Evolutionary conservation across 2,888 invertebrate genomes (phyloP).

Genomic region (Caenorhabditis drosophilae): DNA sequence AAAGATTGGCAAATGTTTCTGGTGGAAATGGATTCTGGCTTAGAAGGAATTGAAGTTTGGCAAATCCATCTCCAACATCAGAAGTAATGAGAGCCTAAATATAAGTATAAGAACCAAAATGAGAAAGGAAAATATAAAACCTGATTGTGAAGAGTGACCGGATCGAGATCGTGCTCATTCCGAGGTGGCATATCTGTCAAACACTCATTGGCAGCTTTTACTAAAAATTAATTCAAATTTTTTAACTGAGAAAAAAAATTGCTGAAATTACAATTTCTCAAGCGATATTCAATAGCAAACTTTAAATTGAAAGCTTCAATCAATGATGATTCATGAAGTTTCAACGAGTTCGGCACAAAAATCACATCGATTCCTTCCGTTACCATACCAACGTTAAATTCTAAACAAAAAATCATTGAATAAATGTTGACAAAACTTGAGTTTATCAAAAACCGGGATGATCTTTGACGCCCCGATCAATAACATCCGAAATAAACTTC

Average conservation of each 20-base stretch:
- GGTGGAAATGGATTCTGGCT: conserved; percentile 95
- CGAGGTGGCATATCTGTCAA: conserved; percentile 76
- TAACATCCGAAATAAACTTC: conserved; percentile 91
- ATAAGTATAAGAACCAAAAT: no score
- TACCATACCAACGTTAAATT: conserved; percentile 44
- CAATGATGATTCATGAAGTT: conserved; percentile 90
- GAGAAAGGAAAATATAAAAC: no score
- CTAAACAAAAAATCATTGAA: conserved; percentile 16
- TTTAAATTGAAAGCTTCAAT: conserved; percentile 98
- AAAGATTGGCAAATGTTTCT: conserved; percentile 93
- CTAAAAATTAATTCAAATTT: conserved; percentile 36
- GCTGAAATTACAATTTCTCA: conserved; percentile 77
- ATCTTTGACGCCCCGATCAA: conserved; percentile 91
- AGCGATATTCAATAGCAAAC: conserved; percentile 95
- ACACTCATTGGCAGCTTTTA: conserved; percentile 68
- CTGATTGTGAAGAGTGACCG: conserved; percentile 89
- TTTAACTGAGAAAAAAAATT: not conserved
- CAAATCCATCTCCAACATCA: conserved; percentile 87
- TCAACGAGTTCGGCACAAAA: conserved; percentile 92
- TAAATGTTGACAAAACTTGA: not conserved
- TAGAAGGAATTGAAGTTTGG: conserved; percentile 88
- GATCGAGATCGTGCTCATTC: conserved; percentile 94
- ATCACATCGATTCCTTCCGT: conserved; percentile 79
- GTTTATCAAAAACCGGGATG: conserved; percentile 79
- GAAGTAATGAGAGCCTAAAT: conserved; percentile 69